Evolutionary conservation across 2,113 vertebrate species (phyloP).

Genomic region (Callithrix jacchus): DNA sequence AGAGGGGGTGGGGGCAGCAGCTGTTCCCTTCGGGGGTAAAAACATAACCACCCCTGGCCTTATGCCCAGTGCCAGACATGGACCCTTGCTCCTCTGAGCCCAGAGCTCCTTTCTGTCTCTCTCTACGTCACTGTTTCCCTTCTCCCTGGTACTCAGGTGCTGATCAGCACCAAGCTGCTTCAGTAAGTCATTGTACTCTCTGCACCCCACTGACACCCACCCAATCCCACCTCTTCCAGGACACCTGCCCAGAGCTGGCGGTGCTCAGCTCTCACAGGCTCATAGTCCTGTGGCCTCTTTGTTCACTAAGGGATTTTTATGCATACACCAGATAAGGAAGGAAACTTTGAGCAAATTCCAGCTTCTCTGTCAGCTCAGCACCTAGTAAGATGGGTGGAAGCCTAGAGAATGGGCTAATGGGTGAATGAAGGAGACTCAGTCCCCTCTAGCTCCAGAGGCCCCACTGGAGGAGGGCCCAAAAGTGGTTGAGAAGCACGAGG

Average conservation of each 20-base stretch:
- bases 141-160: background rate
- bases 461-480: background rate
- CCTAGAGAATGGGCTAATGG: background rate
- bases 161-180: background rate
- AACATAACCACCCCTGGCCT: background rate
- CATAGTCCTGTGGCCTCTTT: background rate
- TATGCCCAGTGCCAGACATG: fast-evolving
- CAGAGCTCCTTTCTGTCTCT: background rate
- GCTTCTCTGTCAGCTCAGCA: background rate
- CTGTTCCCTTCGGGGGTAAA: background rate
- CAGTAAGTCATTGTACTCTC: background rate
- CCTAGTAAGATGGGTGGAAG: background rate
- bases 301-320: background rate
- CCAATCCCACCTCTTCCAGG: background rate
- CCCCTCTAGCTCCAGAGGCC: background rate
- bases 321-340: background rate
- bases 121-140: background rate
- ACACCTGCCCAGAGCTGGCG: background rate
- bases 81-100: background rate
- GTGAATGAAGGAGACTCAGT: background rate
- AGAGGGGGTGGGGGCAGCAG: background rate
- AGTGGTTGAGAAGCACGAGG: no score
- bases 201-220: background rate
- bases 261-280: background rate
- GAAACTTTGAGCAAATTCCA: background rate